Percentiles rank a stretch among this genome's conserved stretches.
Evolutionary conservation across 2,888 invertebrate genomes (phyloP).

Genomic region (Sussaba pulchella): DNA sequence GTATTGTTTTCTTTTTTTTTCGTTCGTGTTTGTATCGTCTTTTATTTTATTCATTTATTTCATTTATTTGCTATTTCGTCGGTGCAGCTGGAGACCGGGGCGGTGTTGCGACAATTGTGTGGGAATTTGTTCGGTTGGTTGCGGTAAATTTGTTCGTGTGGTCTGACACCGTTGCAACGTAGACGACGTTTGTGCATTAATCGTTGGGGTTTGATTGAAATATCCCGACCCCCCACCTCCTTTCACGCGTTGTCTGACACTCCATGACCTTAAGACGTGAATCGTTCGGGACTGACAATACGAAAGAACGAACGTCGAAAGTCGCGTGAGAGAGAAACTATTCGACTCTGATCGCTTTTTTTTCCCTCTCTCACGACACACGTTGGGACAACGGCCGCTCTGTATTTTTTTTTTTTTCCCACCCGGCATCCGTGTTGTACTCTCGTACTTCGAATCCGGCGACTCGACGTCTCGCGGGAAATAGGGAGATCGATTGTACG

Average conservation of each 20-base stretch:
- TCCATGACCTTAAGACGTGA: slow-evolving; percentile 6
- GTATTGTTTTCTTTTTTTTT: no score
- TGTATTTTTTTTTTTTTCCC: neutral
- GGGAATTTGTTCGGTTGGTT: no score
- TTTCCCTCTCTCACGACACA: neutral
- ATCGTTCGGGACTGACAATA: neutral
- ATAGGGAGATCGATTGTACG: neutral
- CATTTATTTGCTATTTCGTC: neutral
- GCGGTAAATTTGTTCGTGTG: no score
- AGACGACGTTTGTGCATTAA: slow-evolving; percentile 36
- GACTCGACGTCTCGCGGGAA: neutral
- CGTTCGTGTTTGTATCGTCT: no score
- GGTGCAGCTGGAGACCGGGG: neutral
- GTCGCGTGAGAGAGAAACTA: neutral
- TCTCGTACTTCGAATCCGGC: neutral
- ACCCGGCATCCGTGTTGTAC: neutral
- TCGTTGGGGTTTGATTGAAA: slow-evolving; percentile 8
- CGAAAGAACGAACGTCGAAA: neutral
- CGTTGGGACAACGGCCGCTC: neutral
- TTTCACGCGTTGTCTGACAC: slow-evolving; percentile 48
- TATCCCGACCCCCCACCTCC: no score
- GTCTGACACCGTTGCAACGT: slow-evolving; percentile 5
- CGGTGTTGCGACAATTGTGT: neutral
- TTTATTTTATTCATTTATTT: neutral
- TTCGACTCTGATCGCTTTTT: no score